Conservation (phyloP, 1,140 invertebrate genomes). For the Atta colombica region DNA sequence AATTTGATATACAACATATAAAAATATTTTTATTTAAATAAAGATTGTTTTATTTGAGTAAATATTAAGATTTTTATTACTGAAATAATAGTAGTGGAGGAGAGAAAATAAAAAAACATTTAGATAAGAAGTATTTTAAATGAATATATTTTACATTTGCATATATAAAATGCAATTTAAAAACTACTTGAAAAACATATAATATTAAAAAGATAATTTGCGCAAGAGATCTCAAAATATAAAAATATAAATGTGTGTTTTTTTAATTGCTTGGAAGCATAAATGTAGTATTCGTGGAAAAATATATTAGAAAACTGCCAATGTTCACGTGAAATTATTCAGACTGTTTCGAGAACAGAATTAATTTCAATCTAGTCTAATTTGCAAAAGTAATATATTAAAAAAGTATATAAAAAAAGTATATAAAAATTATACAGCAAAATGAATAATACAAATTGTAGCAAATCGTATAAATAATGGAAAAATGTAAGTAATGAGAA, state of each 20-base stretch:
- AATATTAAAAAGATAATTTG: constrained; percentile 1
- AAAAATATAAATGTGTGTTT: neutral
- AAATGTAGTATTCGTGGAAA: neutral
- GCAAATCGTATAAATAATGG: neutral
- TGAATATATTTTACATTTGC: neutral
- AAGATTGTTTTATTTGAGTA: neutral
- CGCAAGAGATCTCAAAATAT: neutral
- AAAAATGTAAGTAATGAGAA: constrained; percentile 13
- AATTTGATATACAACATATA: neutral
- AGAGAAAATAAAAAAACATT: neutral
- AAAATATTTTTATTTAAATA: neutral
- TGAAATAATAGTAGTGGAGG: neutral
- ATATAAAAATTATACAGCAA: neutral
- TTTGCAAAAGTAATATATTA: constrained; percentile 21
- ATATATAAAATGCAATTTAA: neutral
- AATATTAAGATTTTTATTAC: neutral
- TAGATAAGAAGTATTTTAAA: too few relatives aligned
- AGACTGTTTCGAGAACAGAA: neutral
- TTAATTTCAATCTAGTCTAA: constrained; percentile 3
- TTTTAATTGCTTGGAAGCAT: neutral
- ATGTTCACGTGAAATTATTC: constrained; percentile 13
- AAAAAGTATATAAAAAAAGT: neutral
- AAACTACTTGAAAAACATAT: neutral
- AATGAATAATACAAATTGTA: neutral
- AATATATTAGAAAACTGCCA: constrained; percentile 5